Base-by-base conservation (phyloP, 2,888 invertebrate species). In the Selenia dentaria region DNA sequence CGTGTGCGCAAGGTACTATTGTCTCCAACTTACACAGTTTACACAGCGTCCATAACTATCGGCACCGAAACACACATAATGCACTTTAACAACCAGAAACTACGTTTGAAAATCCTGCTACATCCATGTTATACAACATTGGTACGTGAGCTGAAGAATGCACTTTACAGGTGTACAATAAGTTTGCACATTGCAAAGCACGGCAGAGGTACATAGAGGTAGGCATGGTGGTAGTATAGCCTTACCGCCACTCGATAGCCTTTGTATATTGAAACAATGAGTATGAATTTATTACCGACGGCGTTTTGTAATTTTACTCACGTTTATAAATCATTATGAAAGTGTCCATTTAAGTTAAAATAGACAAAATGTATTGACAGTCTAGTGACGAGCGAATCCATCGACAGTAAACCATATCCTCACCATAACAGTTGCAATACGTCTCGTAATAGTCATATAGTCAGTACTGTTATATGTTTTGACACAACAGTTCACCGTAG, bases 1-100 rank as follows among this genome's bases (percentile, higher is more conserved):
- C 79, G 81, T 78, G 75, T 50, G 52, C 36, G 62, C 64, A 63
- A 76, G 74, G 78, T 75, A 67, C 67, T 62, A 76, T 82, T 83
- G 78, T 81, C 70, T 71, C 43, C 42, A 41, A 54, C 49, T 51
- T 52, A 54, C 42, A 64, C 59, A 54, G 51, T 47, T 51, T 52
- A 54, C 42, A 64, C 59, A 54, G 51, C 40, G 20, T 46, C 36
- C 18, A 36, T 49, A 50, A 57, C 58, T 54, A 51, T 59, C 47
- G 42, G 38, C 24, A 38, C 24, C 5, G 8, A 6, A 26, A 31
- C n/a, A 6, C 18, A 26, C 5, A 57, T 34, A 47, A 36, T 46
- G 34, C 34, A 44, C 51, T 34, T 36, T 59, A 57, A 2, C 0
- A 0, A 0, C 8, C 1, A 16, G 2, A 16, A 4, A 2, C 3